Percentiles rank a stretch among this genome's conserved stretches.
Evolutionary conservation across 2,113 vertebrate genomes (phyloP).

Genomic region (Actenoides lindsayi): DNA sequence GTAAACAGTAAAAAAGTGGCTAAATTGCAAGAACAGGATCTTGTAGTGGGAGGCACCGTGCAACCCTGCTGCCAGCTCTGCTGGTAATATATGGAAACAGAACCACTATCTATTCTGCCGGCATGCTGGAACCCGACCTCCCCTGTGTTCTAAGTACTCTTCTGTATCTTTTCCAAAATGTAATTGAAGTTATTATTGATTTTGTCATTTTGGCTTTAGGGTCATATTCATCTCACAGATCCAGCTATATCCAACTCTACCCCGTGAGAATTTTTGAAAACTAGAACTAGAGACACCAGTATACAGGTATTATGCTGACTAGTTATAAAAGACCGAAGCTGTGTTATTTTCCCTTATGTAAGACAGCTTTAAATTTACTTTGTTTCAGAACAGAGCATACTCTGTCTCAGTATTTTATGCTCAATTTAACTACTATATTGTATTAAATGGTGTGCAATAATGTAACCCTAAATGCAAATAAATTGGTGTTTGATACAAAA

Average conservation of each 20-base stretch:
- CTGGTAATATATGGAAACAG: conserved; percentile 9
- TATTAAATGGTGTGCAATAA: conserved; percentile 57
- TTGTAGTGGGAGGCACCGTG: background rate
- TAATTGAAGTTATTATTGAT: conserved; percentile 62
- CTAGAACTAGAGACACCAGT: background rate
- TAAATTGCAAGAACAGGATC: background rate
- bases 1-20: background rate
- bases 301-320: background rate
- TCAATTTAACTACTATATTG: conserved; percentile 54
- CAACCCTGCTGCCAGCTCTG: conserved; percentile 45
- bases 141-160: background rate
- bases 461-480: conserved; percentile 50
- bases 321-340: background rate
- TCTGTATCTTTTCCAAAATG: conserved; percentile 7
- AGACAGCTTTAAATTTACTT: conserved; percentile 25
- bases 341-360: background rate
- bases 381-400: background rate
- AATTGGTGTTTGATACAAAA: background rate
- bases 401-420: conserved; percentile 38
- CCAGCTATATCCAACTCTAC: background rate
- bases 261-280: background rate
- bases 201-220: conserved; percentile 48
- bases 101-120: background rate
- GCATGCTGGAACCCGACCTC: background rate
- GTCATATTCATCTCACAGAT: conserved; percentile 9